Evolutionary conservation across 2,113 vertebrate genomes (phyloP), one percentile per base, ranked within the genome.

Genomic region (Prionailurus bengalensis): DNA sequence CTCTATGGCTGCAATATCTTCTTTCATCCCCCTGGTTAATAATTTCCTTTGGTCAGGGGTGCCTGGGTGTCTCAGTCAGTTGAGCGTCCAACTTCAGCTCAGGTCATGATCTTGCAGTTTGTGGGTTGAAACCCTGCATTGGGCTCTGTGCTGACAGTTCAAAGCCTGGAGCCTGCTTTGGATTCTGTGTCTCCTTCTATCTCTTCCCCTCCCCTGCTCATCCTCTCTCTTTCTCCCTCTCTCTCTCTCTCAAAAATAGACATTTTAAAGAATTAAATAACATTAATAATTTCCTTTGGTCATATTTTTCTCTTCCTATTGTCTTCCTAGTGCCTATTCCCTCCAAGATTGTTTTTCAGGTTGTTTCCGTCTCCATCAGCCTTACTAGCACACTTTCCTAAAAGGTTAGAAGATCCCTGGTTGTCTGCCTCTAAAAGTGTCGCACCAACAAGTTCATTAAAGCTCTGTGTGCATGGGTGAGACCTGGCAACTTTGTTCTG

Each of bases 301-400:
- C 55, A 42, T 65, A 65, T 92, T 92, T 71, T 91, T 82, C 39
- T 95, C 78, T 89, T 83, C 53, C 31, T 55, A 31, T 78, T 89
- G 78, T 42, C 23, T 78, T 83, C 89, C 61, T 45, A 53, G 36
- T 63, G 33, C 61, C n/a, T 89, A 45, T 36, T 71, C 29, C 15
- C 48, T 63, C 61, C 89, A 82, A 82, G 48, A 87, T n/a, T 29
- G 27, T 70, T 84, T 36, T 73, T 36, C 3, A 63, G 70, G 5
- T 51, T 83, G 83, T 84, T 83, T 83, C n/a, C n/a, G 6, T 95
- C 66, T 68, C 89, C 76, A 27, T 76, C 70, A 78, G 21, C 78
- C 39, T 71, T 55, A 89, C 21, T 63, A 23, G 25, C 79, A 45
- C 45, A 25, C 25, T n/a, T 71, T 89, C 23, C 78, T 55, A 36